Evolutionary conservation across 2,888 invertebrate genomes (phyloP).

Genomic region (Morinoia aosen): DNA sequence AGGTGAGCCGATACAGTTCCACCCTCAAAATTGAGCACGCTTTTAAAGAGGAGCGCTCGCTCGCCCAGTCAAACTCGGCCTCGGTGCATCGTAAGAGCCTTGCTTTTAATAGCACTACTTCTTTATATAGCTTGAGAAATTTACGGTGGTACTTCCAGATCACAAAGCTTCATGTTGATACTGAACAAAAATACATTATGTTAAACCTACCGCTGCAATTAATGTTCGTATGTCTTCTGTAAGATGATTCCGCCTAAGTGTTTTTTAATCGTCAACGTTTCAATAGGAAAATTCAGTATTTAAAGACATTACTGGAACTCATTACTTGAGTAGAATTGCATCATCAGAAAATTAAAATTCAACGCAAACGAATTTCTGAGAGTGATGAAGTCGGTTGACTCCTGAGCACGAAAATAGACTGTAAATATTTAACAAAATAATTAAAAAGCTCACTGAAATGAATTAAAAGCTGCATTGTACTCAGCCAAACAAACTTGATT

Average conservation of each 20-base stretch:
- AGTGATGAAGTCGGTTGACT: neutral
- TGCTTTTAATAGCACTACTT: neutral
- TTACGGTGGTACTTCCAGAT: neutral
- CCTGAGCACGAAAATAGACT: neutral
- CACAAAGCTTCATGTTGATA: neutral
- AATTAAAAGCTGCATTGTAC: neutral
- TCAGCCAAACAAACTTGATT: neutral
- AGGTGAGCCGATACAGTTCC: neutral
- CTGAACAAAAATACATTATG: neutral
- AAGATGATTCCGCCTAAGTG: neutral
- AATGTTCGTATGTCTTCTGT: neutral
- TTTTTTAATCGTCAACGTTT: neutral
- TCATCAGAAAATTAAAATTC: neutral
- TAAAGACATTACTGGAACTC: neutral
- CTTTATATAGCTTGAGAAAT: neutral
- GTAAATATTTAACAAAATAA: neutral
- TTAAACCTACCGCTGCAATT: neutral
- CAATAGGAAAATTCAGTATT: neutral
- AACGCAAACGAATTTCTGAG: neutral
- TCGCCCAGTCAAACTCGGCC: neutral
- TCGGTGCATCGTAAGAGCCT: neutral
- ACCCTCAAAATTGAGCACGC: neutral
- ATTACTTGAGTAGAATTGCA: neutral
- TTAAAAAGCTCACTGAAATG: neutral
- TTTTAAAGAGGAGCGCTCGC: neutral